These are phyloP conservation scores for Eulemur rufifrons DNA, from an alignment of 2,113 vertebrate genomes.

Conservation along the genomic window DNA sequence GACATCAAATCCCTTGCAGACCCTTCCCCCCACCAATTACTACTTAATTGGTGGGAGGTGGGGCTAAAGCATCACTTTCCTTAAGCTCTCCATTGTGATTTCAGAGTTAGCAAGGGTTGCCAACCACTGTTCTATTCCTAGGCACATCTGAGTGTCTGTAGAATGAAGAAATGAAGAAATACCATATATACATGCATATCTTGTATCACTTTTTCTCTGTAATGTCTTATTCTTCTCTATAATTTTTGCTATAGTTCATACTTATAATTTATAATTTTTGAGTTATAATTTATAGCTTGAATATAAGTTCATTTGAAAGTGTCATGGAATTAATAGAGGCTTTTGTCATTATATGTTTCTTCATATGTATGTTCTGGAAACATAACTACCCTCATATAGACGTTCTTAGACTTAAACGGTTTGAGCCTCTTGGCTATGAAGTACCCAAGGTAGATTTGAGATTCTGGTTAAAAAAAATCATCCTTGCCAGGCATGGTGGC, in stretches of 20 bases:
- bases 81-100: not conserved
- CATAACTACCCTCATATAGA: not conserved
- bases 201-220: not conserved
- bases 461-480: not conserved
- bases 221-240: not conserved
- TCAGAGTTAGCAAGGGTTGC: not conserved
- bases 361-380: not conserved
- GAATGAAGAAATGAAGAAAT: not conserved
- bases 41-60: not conserved
- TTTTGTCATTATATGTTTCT: not conserved
- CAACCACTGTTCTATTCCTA: not conserved
- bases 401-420: not conserved
- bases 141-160: not conserved
- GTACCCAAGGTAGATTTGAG: not conserved
- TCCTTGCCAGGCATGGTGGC: not conserved
- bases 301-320: slow-evolving; percentile 24
- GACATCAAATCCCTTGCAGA: not conserved
- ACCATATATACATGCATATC: not conserved
- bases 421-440: slow-evolving; percentile 11
- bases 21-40: not conserved
- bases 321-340: not conserved
- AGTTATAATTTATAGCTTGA: not conserved
- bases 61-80: not conserved
- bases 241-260: not conserved
- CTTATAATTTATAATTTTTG: not conserved